These are phyloP conservation scores for Gobius niger DNA, from an alignment of 2,113 vertebrate species.

Conservation along the genomic window DNA sequence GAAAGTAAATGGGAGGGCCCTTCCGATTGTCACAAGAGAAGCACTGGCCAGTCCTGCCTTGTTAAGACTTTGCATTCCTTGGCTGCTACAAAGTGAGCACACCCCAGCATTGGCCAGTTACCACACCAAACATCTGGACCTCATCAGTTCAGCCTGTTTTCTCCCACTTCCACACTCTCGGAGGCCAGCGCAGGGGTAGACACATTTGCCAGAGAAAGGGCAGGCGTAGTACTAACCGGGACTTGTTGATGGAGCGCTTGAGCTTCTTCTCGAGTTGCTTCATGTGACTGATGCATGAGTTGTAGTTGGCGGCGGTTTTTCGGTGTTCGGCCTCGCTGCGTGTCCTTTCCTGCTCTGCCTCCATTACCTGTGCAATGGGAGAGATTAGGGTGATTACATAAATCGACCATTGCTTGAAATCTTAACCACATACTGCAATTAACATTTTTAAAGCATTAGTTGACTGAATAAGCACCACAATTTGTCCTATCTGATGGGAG, in stretches of 20 bases:
- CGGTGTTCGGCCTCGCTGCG: slow-evolving; percentile 88
- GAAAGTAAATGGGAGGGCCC: slow-evolving; percentile 17
- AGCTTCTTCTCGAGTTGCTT: slow-evolving; percentile 94
- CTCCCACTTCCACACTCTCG: slow-evolving; percentile 13
- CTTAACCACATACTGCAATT: background rate
- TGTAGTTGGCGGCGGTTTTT: slow-evolving; percentile 90
- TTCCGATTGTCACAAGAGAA: slow-evolving; percentile 32
- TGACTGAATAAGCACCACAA: too few species aligned
- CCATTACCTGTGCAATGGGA: slow-evolving; percentile 86
- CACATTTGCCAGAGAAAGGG: background rate
- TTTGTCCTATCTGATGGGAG: too few species aligned
- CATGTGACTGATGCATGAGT: slow-evolving; percentile 89
- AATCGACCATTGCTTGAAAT: background rate
- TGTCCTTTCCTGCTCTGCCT: slow-evolving; percentile 89
- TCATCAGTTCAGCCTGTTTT: slow-evolving; percentile 43
- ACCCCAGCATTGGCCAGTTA: slow-evolving; percentile 38
- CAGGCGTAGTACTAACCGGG: slow-evolving; percentile 79
- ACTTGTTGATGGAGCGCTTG: slow-evolving; percentile 94
- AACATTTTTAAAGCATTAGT: background rate
- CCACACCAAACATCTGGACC: slow-evolving; percentile 67
- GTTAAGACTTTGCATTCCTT: slow-evolving; percentile 64
- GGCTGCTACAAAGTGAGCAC: slow-evolving; percentile 44
- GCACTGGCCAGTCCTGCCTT: slow-evolving; percentile 44
- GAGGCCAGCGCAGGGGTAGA: slow-evolving; percentile 16
- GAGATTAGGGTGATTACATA: background rate